phyloP scores from a whole-genome alignment of 2,888 invertebrate genomes.

The Rotaria magnacalcarata region DNA sequence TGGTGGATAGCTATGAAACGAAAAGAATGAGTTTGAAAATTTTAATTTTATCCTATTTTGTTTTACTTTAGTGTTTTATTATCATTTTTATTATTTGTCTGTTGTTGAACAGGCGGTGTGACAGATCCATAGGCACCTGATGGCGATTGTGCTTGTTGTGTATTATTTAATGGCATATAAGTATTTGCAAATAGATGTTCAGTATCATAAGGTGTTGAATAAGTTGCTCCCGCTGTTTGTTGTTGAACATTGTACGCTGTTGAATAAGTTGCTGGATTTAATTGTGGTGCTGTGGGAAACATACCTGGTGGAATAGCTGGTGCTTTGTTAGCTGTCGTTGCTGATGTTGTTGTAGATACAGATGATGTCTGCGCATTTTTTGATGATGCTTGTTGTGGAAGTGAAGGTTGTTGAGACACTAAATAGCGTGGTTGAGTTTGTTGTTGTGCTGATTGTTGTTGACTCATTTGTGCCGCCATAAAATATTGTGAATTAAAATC shows the following conservation, averaged over 20 bases:
- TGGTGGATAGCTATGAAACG: neutral
- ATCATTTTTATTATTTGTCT: neutral
- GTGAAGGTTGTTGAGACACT: neutral
- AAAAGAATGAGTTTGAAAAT: neutral
- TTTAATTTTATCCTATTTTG: neutral
- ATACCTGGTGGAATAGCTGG: constrained; percentile 23
- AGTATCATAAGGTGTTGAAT: neutral
- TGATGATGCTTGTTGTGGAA: neutral
- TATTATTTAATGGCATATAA: neutral
- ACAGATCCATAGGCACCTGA: neutral
- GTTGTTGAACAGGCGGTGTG: constrained; percentile 34
- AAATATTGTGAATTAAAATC: neutral
- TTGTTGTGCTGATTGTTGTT: neutral
- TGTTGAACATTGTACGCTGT: neutral
- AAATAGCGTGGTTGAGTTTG: constrained; percentile 21
- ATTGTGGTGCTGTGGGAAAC: neutral
- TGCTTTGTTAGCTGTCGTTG: neutral
- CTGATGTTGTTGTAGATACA: neutral
- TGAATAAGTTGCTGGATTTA: neutral
- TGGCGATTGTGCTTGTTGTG: constrained; percentile 10
- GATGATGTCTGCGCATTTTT: neutral
- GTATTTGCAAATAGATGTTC: neutral
- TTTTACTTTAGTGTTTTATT: neutral
- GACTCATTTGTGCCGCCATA: neutral
- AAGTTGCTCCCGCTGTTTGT: neutral